A percentile compares a stretch with the other conserved stretches of the same genome.
Conservation (phyloP, 2,113 vertebrate genomes). For the Mionectes macconnelli region DNA sequence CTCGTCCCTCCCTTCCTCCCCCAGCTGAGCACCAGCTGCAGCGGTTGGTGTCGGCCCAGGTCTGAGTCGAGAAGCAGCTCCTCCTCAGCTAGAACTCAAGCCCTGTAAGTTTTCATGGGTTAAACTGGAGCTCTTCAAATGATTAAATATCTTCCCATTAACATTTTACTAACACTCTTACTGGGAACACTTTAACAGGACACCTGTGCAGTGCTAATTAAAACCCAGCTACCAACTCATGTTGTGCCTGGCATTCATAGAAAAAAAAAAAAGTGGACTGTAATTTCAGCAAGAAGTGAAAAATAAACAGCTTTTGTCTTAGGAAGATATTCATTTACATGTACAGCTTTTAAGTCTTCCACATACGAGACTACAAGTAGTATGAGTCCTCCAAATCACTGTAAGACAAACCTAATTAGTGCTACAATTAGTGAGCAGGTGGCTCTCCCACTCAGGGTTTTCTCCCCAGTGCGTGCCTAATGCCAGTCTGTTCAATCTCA, state of each 20-base stretch:
- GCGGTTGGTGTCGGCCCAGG: neutral
- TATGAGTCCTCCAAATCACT: neutral
- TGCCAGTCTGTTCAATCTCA: neutral
- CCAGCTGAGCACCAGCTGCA: neutral
- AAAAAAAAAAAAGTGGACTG: neutral
- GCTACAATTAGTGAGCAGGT: neutral
- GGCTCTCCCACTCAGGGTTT: neutral
- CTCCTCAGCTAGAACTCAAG: neutral
- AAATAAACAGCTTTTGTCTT: neutral
- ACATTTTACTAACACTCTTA: neutral
- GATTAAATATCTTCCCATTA: neutral
- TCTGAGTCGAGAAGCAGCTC: neutral
- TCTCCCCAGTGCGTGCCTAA: neutral
- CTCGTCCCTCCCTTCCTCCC: slow-evolving; percentile 38
- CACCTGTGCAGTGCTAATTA: neutral
- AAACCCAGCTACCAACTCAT: neutral
- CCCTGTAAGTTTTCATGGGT: neutral
- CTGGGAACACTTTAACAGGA: neutral
- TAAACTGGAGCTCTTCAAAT: neutral
- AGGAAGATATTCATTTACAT: neutral
- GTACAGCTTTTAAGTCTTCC: neutral
- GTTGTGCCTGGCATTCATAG: neutral
- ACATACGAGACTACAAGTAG: rapidly evolving
- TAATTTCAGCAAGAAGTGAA: neutral
- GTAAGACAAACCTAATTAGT: rapidly evolving